Conservation (phyloP, 2,888 invertebrate species). For the Ryuthela nishihirai region DNA sequence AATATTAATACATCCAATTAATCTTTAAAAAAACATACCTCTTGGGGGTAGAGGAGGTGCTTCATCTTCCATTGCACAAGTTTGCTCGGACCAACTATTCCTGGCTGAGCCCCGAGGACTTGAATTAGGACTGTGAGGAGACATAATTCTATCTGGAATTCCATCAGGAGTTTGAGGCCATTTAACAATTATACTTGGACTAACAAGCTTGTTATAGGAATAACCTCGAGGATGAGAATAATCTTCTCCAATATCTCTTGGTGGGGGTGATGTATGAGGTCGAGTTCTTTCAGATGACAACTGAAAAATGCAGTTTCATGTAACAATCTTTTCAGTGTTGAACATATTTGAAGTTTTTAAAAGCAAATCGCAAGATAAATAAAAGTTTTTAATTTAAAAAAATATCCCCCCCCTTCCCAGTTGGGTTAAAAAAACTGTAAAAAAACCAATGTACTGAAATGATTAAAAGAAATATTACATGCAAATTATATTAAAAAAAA, state of each 20-base stretch:
- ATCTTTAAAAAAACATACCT: too few species aligned
- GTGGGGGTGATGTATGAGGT: conserved; percentile 26
- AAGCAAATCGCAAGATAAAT: too few species aligned
- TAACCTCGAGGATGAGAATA: conserved; percentile 31
- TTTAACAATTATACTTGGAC: conserved; percentile 28
- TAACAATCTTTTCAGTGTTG: neutral
- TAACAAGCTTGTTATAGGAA: conserved; percentile 20
- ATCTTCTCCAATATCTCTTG: conserved; percentile 24
- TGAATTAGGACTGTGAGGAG: conserved; percentile 9
- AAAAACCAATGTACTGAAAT: too few species aligned
- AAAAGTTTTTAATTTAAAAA: too few species aligned
- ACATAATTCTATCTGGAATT: conserved; percentile 6
- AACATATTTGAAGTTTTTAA: too few species aligned
- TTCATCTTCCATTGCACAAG: conserved; percentile 14
- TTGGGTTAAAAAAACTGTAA: too few species aligned
- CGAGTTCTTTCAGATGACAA: conserved; percentile 22
- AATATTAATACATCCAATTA: too few species aligned
- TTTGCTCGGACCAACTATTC: conserved; percentile 39
- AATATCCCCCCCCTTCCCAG: too few species aligned
- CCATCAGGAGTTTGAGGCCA: conserved; percentile 33
- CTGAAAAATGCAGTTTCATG: neutral
- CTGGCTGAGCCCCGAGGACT: conserved; percentile 26
- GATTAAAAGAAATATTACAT: too few species aligned
- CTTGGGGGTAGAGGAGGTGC: conserved; percentile 38
- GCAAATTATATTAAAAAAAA: too few species aligned